Conservation (phyloP, 2,888 invertebrate genomes). For the Pyralis farinalis region DNA sequence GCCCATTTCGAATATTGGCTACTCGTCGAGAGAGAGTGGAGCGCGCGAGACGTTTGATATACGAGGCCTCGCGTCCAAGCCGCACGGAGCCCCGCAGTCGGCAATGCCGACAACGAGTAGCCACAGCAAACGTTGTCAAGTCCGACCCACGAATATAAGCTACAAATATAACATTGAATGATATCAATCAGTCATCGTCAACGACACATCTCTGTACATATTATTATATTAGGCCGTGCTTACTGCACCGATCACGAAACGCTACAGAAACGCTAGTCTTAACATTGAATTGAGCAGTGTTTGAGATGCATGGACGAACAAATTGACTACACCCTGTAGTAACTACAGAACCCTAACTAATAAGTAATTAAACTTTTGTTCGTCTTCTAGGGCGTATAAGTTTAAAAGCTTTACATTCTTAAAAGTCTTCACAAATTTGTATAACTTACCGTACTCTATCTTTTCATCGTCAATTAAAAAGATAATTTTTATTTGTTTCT, state of each 20-base stretch:
- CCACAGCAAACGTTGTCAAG: background rate
- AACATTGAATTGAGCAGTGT: conserved; percentile 73
- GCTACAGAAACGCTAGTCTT: conserved; percentile 57
- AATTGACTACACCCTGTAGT: conserved; percentile 70
- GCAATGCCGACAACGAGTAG: no score
- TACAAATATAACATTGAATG: conserved; percentile 14
- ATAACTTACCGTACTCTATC: conserved; percentile 65
- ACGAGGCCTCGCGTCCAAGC: no score
- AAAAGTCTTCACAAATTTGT: conserved; percentile 72
- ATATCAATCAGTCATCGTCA: conserved; percentile 13
- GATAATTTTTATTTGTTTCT: conserved; percentile 48
- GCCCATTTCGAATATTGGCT: no score
- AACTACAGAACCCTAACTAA: conserved; percentile 67
- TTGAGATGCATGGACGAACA: conserved; percentile 72
- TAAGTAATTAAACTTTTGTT: conserved; percentile 50
- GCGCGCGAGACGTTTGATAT: no score
- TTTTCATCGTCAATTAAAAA: conserved; percentile 51
- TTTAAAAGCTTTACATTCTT: conserved; percentile 69
- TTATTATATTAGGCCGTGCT: conserved; percentile 52
- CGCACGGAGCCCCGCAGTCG: no score
- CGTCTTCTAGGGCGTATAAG: conserved; percentile 63
- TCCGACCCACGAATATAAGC: conserved; percentile 5
- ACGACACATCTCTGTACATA: conserved; percentile 8
- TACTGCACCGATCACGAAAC: conserved; percentile 48
- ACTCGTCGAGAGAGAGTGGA: no score